phyloP scores from a whole-genome alignment of 2,797 vertebrate species.

The Chelidonichthys spinosus region DNA sequence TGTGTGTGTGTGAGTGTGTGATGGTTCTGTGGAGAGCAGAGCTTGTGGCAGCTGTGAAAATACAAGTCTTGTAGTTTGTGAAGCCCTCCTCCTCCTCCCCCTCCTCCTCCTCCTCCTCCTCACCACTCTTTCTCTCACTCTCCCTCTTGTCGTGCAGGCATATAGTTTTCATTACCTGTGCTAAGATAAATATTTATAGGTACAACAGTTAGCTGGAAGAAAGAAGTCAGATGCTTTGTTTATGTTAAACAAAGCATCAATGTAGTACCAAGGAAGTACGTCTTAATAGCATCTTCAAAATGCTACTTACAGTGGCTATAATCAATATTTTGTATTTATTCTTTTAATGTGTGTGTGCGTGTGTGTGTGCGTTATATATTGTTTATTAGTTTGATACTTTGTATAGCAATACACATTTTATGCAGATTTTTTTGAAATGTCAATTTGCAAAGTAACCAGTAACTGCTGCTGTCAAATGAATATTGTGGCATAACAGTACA shows the following conservation, averaged over 20 bases:
- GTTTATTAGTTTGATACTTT: background rate
- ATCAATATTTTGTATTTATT: background rate
- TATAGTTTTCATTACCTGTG: slow-evolving; percentile 22
- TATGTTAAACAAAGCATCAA: background rate
- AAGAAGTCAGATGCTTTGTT: slow-evolving; percentile 1
- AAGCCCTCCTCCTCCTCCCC: slow-evolving; percentile 39
- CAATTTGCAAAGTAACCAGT: background rate
- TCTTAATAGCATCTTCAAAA: slow-evolving; percentile 4
- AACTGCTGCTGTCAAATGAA: background rate
- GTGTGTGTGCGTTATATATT: no score
- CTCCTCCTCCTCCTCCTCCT: slow-evolving; percentile 23
- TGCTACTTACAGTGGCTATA: background rate
- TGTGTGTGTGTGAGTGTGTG: slow-evolving; percentile 23
- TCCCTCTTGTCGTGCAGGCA: slow-evolving; percentile 13
- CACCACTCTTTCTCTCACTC: slow-evolving; percentile 7
- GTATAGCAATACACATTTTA: background rate
- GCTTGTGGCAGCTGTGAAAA: slow-evolving; percentile 80
- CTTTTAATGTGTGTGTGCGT: no score
- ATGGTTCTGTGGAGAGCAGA: slow-evolving; percentile 43
- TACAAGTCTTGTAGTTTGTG: slow-evolving; percentile 63
- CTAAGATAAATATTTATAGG: slow-evolving; percentile 43
- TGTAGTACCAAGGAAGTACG: background rate
- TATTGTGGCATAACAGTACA: background rate
- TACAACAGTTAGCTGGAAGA: background rate
- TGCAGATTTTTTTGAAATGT: background rate